Evolutionary conservation across 2,888 invertebrate genomes (phyloP).

Genomic region (Azorinus chamasolen): DNA sequence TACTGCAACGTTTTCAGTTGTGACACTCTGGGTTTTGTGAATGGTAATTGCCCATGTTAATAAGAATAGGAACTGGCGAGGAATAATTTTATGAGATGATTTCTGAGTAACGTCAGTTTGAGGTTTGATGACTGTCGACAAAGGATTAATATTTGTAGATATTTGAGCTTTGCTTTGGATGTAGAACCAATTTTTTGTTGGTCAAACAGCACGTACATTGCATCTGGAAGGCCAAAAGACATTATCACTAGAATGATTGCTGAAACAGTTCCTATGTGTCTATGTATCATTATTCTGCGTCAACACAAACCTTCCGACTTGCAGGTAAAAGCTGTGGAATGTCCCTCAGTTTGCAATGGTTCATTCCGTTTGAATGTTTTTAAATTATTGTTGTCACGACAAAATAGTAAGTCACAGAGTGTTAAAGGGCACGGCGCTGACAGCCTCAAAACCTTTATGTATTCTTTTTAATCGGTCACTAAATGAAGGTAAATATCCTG

Average conservation of each 20-base stretch:
- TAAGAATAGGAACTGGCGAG: background rate
- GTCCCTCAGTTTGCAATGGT: constrained; percentile 21
- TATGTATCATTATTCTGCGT: constrained; percentile 50
- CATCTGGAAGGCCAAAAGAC: background rate
- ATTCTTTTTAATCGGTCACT: too few species aligned
- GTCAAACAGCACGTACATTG: constrained; percentile 2
- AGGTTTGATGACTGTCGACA: too few species aligned
- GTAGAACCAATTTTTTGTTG: too few species aligned
- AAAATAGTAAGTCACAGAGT: too few species aligned
- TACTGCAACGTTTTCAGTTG: too few species aligned
- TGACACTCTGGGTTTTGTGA: too few species aligned
- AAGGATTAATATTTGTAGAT: too few species aligned
- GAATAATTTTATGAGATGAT: constrained; percentile 6
- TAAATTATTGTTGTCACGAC: constrained; percentile 7
- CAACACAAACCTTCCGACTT: constrained; percentile 46
- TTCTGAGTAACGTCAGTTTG: too few species aligned
- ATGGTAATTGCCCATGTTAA: constrained; percentile 29
- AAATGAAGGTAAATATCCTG: too few species aligned
- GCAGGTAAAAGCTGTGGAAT: constrained; percentile 13
- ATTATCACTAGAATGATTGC: constrained; percentile 11
- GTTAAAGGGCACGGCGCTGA: too few species aligned
- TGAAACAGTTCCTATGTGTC: constrained; percentile 25
- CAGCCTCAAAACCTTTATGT: too few species aligned
- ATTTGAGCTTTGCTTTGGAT: constrained; percentile 3
- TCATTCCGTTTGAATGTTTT: constrained; percentile 4